Evolutionary conservation across 2,113 vertebrate genomes (phyloP).

Genomic region (Anoura caudifer): DNA sequence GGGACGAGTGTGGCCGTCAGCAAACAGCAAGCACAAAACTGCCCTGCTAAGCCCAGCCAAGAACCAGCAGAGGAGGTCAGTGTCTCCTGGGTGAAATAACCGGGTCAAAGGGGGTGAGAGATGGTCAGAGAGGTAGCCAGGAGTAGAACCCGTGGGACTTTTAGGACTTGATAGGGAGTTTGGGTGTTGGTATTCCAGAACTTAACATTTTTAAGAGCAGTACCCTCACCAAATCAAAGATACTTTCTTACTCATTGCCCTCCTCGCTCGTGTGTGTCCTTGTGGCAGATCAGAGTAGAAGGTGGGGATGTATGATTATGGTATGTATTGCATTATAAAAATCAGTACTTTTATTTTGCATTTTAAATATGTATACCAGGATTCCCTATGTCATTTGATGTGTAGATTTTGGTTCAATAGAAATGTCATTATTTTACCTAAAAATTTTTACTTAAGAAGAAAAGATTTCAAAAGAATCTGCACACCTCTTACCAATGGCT

Average conservation of each 20-base stretch:
- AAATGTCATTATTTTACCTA: not conserved
- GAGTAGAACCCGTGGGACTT: not conserved
- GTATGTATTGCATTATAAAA: not conserved
- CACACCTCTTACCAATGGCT: not conserved
- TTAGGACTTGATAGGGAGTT: not conserved
- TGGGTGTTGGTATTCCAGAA: not conserved
- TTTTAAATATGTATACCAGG: constrained; percentile 2
- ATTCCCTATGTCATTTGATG: not conserved
- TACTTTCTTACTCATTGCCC: not conserved
- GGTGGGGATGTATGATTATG: not conserved
- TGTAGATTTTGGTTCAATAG: not conserved
- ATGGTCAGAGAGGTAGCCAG: not conserved
- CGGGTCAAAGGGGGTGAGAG: not conserved
- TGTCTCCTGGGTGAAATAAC: not conserved
- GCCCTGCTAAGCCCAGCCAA: not conserved
- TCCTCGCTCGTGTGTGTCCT: not conserved
- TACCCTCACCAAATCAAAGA: not conserved
- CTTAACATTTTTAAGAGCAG: not conserved
- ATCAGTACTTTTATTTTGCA: not conserved
- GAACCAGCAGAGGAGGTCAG: not conserved
- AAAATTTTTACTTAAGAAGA: not conserved
- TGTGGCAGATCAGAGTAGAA: not conserved
- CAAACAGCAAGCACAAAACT: not conserved
- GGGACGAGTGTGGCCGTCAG: not conserved
- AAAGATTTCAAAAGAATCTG: not conserved